These are phyloP conservation scores for Sinonovacula constricta DNA, from an alignment of 1,140 invertebrate species.

Conservation along the genomic window DNA sequence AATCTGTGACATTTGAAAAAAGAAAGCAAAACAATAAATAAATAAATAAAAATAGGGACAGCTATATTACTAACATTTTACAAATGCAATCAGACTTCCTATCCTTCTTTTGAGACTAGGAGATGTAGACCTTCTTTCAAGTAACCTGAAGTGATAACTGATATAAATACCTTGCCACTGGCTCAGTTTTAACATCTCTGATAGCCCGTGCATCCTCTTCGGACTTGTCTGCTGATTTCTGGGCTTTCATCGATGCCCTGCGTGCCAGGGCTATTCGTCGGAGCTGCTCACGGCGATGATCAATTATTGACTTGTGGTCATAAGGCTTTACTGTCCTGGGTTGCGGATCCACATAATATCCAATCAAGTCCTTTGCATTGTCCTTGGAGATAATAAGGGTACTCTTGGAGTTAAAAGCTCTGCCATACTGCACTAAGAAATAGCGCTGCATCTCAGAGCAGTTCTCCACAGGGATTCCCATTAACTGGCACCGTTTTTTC, in stretches of 20 bases:
- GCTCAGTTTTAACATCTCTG: too few species aligned
- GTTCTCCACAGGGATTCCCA: conserved; percentile 73
- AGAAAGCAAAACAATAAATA: too few species aligned
- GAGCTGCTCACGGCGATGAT: conserved; percentile 28
- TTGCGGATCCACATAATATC: conserved; percentile 76
- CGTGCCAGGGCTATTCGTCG: conserved; percentile 32
- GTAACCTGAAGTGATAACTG: too few species aligned
- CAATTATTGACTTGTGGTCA: conserved; percentile 37
- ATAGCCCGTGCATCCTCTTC: conserved; percentile 15
- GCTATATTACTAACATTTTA: too few species aligned
- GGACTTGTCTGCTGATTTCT: conserved; percentile 32
- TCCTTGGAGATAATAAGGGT: conserved; percentile 76
- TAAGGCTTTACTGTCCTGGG: conserved; percentile 47
- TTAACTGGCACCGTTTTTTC: conserved; percentile 77
- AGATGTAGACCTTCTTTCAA: too few species aligned
- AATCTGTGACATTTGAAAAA: too few species aligned
- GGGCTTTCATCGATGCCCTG: conserved; percentile 26
- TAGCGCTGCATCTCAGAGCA: conserved; percentile 78
- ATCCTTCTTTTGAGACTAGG: too few species aligned
- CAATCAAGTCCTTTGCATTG: conserved; percentile 72
- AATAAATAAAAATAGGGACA: too few species aligned
- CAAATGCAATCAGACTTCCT: too few species aligned
- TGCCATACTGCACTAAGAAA: conserved; percentile 76
- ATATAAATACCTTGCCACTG: too few species aligned
- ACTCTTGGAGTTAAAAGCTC: conserved; percentile 76